Conservation (phyloP, 2,888 invertebrate species). For the Bruchidius siliquastri region DNA sequence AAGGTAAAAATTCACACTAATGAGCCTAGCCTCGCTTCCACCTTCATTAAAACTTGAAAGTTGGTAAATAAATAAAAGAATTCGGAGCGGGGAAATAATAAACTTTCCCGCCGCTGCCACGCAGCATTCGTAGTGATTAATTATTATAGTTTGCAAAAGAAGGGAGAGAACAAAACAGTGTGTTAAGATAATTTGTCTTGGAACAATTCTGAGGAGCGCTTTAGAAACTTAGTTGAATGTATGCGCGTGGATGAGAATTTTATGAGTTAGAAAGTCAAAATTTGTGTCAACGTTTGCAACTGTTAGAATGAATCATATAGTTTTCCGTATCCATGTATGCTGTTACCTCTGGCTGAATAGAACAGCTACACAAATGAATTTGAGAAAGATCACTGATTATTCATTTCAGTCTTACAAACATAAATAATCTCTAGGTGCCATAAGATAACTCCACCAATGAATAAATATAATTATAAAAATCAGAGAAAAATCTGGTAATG, state of each 20-base stretch:
- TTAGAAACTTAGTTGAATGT: neutral
- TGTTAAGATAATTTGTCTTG: constrained; percentile 25
- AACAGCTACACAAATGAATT: no score
- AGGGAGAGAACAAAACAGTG: constrained; percentile 20
- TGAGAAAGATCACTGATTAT: no score
- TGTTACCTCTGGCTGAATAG: no score
- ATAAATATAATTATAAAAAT: no score
- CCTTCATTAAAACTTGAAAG: constrained; percentile 11
- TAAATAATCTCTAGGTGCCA: no score
- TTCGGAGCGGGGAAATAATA: constrained; percentile 3
- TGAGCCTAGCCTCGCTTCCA: neutral
- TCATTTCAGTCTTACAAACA: no score
- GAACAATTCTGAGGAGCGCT: constrained; percentile 8
- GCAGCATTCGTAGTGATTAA: constrained; percentile 20
- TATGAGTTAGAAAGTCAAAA: neutral
- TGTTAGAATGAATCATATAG: no score
- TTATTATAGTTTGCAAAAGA: constrained; percentile 16
- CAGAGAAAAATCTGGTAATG: no score
- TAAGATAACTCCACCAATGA: no score
- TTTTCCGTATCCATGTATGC: no score
- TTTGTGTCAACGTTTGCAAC: no score
- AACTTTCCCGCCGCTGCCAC: constrained; percentile 6
- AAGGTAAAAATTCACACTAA: neutral
- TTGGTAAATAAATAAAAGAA: constrained; percentile 11
- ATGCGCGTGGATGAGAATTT: neutral